phyloP scores from a whole-genome alignment of 1,140 invertebrate genomes.

The Drosophila asahinai region DNA sequence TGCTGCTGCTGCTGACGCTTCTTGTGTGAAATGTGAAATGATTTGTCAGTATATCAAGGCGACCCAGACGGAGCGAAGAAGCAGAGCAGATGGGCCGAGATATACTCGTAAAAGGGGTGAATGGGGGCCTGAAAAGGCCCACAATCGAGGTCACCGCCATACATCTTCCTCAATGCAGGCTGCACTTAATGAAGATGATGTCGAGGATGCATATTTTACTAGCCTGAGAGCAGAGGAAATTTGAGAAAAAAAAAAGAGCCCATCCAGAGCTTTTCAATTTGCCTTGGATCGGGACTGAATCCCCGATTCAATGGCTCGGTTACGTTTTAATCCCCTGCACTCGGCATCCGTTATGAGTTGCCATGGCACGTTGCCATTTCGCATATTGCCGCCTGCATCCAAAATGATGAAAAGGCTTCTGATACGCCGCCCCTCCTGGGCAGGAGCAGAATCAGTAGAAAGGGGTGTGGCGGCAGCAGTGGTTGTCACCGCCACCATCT shows the following conservation, averaged over 20 bases:
- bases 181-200: conserved; percentile 71
- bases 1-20: conserved; percentile 23
- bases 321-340: conserved; percentile 56
- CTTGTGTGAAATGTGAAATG: conserved; percentile 67
- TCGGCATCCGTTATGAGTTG: conserved; percentile 48
- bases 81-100: conserved; percentile 10
- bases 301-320: conserved; percentile 34
- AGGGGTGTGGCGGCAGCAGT: conserved; percentile 13
- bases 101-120: conserved; percentile 2
- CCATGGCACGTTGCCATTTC: conserved; percentile 70
- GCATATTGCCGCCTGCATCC: conserved; percentile 55
- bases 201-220: conserved; percentile 54
- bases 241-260: not conserved
- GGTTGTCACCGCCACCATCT: conserved; percentile 17
- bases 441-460: not conserved
- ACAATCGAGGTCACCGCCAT: conserved; percentile 59
- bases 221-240: conserved; percentile 5
- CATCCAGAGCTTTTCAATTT: conserved; percentile 61
- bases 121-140: not conserved
- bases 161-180: conserved; percentile 46
- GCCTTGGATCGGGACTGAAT: conserved; percentile 20
- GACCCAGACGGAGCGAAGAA: conserved; percentile 28
- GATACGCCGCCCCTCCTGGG: not conserved
- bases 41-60: conserved; percentile 78
- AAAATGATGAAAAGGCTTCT: conserved; percentile 48